These are phyloP conservation scores for Glossophaga mutica DNA, from an alignment of 2,797 vertebrate species.

Conservation along the genomic window DNA sequence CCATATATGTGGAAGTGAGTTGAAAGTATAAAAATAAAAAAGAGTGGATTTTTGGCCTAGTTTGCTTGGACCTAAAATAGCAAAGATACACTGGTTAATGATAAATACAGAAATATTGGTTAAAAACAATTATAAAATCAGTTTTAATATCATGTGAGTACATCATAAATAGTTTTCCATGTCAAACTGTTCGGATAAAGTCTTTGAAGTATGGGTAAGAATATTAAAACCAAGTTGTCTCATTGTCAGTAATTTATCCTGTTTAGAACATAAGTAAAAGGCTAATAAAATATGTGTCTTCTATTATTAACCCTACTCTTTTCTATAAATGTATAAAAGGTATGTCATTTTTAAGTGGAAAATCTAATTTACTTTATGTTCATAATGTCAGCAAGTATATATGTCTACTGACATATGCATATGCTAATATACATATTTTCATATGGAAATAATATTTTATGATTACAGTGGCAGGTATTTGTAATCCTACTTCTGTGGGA, in stretches of 20 bases:
- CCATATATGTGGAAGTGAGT: neutral
- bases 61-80: neutral
- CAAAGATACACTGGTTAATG: neutral
- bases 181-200: neutral
- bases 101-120: neutral
- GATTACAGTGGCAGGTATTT: neutral
- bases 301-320: neutral
- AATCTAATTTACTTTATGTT: neutral
- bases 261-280: neutral
- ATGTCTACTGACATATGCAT: neutral
- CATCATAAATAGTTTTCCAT: neutral
- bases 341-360: neutral
- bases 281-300: neutral
- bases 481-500: neutral
- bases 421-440: neutral
- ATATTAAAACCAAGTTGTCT: neutral
- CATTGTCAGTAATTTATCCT: neutral
- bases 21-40: neutral
- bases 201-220: neutral
- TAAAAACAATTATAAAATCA: neutral
- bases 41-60: neutral
- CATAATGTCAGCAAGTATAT: neutral
- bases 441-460: neutral
- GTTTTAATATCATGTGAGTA: neutral
- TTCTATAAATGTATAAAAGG: neutral